phyloP scores from a whole-genome alignment of 2,797 vertebrate species.

The Acestrorhynchus altus region DNA sequence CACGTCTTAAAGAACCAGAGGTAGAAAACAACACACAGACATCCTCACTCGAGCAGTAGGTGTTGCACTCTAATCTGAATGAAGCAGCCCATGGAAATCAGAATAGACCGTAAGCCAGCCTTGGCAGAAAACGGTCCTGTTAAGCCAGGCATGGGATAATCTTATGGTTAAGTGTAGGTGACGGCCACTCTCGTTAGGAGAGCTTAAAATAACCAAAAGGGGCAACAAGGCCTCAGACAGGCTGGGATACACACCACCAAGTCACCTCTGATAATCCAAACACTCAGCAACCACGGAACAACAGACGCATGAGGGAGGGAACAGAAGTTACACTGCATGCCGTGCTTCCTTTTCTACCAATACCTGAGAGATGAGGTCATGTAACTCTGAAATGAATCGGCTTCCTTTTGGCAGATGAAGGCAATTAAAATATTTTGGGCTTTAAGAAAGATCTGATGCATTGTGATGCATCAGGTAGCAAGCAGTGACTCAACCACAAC shows the following conservation, averaged over 20 bases:
- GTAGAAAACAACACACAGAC: not conserved
- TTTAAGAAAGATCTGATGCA: not conserved
- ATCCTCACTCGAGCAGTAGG: conserved; percentile 20
- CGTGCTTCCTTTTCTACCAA: not conserved
- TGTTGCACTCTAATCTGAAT: conserved; percentile 23
- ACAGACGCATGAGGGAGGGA: not conserved
- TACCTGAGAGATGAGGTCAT: not conserved
- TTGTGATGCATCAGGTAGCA: no score
- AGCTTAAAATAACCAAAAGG: conserved; percentile 57
- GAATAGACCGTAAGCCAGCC: conserved; percentile 51
- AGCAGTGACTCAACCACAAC: not conserved
- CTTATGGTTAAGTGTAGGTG: conserved; percentile 45
- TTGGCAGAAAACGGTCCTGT: conserved; percentile 50
- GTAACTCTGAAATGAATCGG: not conserved
- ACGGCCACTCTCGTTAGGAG: conserved; percentile 17
- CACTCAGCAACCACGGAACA: not conserved
- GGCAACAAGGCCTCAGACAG: conserved; percentile 22
- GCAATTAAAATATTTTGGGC: not conserved
- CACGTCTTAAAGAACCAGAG: not conserved
- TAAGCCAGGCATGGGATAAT: conserved; percentile 50
- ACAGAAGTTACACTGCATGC: not conserved
- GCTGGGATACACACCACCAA: conserved; percentile 6
- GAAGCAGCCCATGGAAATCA: conserved; percentile 26
- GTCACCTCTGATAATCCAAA: conserved; percentile 15
- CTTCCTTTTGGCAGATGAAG: not conserved